Evolutionary conservation across 2,888 invertebrate species (phyloP), one percentile per base, ranked within the genome.

Genomic region (Hypercompe scribonia): DNA sequence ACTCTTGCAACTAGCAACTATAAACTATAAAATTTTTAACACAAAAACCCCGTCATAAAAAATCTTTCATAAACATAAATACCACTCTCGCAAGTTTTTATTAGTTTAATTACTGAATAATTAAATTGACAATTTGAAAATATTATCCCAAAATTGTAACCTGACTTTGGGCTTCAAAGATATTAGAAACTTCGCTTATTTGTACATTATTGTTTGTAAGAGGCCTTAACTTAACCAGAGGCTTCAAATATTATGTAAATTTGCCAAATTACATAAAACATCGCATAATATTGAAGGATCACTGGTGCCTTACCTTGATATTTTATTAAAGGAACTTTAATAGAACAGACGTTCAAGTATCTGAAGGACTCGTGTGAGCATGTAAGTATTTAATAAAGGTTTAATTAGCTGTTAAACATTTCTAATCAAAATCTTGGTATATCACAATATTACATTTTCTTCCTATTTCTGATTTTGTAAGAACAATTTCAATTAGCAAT

Each of bases 251-350:
- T 80, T 70, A 70, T 65, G 68, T 68, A 61, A 75, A 68, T 42
- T 68, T 68, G 67, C 46, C 54, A 72, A 75, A 79, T 80, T 28
- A 50, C 61, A 66, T 33, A 50, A 42, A 36, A 33, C 64, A 58
- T n/a, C 58, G 31, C 46, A 70, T 61, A 64, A 68, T 71, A 70
- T 72, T 65, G 69, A 75, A 79, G 71, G 61, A 73, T 68, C 64
- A 31, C 31, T 36, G 31, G 11, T 39, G 42, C 21, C 69, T 39
- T 61, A 61, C 70, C 65, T 67, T 73, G 67, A 80, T 81, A 76
- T 78, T 81, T 76, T 74, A 78, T 78, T 82, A 71, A 80, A 76
- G 68, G 28, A 72, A 68, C 71, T 70, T 76, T 80, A 65, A 80
- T 81, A 76, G 81, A 76, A 80, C 76, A 78, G 70, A 74, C 78